These are phyloP conservation scores for Chaitophorus viminalis DNA, from an alignment of 2,888 invertebrate species.

Conservation along the genomic window DNA sequence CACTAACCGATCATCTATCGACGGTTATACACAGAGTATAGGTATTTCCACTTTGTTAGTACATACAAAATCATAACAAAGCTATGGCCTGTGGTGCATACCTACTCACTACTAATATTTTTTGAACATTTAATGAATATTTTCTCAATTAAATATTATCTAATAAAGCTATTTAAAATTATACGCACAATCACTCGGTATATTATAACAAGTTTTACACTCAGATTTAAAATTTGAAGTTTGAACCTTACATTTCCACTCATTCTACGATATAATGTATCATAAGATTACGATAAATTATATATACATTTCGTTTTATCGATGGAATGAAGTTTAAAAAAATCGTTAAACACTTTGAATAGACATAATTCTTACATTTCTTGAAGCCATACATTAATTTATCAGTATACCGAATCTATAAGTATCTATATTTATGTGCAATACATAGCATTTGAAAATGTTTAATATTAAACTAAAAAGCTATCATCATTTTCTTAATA, in stretches of 20 bases:
- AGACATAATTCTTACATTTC: no score
- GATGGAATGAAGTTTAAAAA: no score
- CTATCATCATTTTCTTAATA: background rate
- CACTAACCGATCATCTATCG: conserved; percentile 53
- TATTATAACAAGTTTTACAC: background rate
- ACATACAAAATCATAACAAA: background rate
- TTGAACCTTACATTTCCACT: background rate
- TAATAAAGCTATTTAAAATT: background rate
- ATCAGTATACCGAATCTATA: background rate
- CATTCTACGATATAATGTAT: background rate
- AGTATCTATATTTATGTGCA: no score
- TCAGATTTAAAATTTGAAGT: background rate
- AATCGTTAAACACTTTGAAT: no score
- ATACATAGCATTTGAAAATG: no score
- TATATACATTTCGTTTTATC: no score
- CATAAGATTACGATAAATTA: no score
- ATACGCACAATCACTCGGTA: background rate
- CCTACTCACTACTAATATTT: background rate
- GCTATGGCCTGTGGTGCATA: background rate
- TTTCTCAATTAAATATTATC: background rate
- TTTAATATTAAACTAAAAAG: background rate
- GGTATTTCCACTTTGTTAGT: conserved; percentile 47
- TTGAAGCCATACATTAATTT: no score
- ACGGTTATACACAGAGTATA: background rate
- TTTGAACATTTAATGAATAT: background rate